phyloP scores from a whole-genome alignment of 2,113 vertebrate genomes.

The Mobula birostris region DNA sequence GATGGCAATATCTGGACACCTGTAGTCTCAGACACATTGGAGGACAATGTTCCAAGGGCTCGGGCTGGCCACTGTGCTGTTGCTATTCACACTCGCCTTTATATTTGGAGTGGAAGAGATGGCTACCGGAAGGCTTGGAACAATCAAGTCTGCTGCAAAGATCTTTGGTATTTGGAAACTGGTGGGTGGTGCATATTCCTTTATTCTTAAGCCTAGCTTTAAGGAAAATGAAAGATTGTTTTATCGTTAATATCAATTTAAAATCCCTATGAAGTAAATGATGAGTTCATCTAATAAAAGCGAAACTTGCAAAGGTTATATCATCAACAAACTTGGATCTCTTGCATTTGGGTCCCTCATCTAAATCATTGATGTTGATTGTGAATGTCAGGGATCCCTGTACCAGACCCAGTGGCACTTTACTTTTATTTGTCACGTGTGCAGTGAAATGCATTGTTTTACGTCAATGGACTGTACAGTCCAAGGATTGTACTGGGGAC shows the following conservation, averaged over 20 bases:
- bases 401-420: no score
- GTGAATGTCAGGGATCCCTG: no score
- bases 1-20: constrained; percentile 78
- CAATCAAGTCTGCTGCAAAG: constrained; percentile 96
- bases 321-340: no score
- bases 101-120: constrained; percentile 93
- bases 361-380: no score
- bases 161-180: constrained; percentile 96
- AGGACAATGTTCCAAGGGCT: constrained; percentile 74
- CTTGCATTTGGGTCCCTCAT: no score
- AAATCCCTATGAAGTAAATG: neutral
- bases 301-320: neutral
- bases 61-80: constrained; percentile 85
- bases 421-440: no score
- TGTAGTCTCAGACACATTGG: constrained; percentile 65
- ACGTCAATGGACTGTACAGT: no score
- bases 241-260: neutral
- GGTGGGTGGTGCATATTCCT: constrained; percentile 59
- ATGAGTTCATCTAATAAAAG: neutral
- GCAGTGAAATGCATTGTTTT: no score
- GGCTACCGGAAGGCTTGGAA: constrained; percentile 87
- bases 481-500: no score
- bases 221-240: neutral
- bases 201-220: neutral
- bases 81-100: constrained; percentile 79